Conservation (phyloP, 1,140 invertebrate species). For the Halictus rubicundus region DNA sequence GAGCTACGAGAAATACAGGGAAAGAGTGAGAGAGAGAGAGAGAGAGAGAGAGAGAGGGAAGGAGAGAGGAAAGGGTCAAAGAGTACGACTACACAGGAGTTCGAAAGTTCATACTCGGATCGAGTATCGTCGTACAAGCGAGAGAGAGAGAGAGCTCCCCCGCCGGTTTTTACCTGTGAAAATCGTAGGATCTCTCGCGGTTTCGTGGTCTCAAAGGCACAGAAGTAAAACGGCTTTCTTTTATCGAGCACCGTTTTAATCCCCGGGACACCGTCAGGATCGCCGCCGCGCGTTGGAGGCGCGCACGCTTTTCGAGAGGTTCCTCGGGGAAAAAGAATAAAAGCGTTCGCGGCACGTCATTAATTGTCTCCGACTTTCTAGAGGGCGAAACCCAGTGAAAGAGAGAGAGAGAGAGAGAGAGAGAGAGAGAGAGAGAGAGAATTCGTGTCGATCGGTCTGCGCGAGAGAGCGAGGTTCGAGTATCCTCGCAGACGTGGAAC, state of each 20-base stretch:
- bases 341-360: neutral
- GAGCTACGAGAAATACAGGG: neutral
- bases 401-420: neutral
- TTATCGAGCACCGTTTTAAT: constrained; percentile 8
- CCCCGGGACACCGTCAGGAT: neutral
- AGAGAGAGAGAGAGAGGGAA: neutral
- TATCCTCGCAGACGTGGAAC: constrained; percentile 15
- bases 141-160: too few relatives aligned
- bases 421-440: neutral
- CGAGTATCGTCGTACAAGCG: neutral
- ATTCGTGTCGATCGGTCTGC: constrained; percentile 34
- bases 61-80: neutral
- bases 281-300: neutral
- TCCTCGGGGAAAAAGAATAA: neutral
- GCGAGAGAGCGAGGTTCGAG: neutral
- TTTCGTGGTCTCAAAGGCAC: constrained; percentile 2
- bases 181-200: neutral
- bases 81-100: neutral
- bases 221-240: constrained; percentile 4
- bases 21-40: too few relatives aligned
- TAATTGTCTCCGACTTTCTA: constrained; percentile 20
- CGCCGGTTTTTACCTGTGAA: too few relatives aligned
- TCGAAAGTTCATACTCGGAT: neutral
- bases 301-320: neutral
- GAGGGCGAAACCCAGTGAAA: neutral